A percentile compares a stretch with the other conserved stretches of the same genome.
Evolutionary conservation across 30 jellyfish, hydroid and myxozoan genomes (phyloP).

Genomic region (Hydractinia symbiolongicarpus): DNA sequence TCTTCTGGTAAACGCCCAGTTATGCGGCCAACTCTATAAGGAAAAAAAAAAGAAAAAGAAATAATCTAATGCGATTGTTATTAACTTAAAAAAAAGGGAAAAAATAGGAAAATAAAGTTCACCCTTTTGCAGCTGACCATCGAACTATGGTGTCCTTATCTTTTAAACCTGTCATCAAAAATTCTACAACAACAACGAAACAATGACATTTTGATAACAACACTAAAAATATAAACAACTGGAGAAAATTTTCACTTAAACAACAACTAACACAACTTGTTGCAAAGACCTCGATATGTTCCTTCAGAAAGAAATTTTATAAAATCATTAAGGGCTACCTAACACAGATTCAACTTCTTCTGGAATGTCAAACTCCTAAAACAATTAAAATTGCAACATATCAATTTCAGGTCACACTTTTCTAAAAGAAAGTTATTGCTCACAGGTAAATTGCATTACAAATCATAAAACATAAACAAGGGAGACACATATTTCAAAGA

Average conservation of each 20-base stretch:
- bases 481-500: too few relatives aligned
- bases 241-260: not conserved
- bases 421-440: too few relatives aligned
- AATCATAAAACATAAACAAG: too few relatives aligned
- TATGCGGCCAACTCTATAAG: slow-evolving; percentile 70
- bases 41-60: not conserved
- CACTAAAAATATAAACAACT: not conserved
- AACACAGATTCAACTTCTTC: slow-evolving; percentile 47
- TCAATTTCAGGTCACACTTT: too few relatives aligned
- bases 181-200: slow-evolving; percentile 39
- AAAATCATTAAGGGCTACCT: slow-evolving; percentile 12
- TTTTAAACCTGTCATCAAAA: slow-evolving; percentile 50
- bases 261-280: not conserved
- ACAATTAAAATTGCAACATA: not conserved
- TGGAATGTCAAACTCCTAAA: slow-evolving; percentile 50
- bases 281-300: not conserved
- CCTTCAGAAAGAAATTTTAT: too few relatives aligned
- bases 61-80: not conserved
- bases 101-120: not conserved
- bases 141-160: slow-evolving; percentile 82
- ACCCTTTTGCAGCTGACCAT: slow-evolving; percentile 99
- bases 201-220: not conserved
- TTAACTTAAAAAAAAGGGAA: not conserved
- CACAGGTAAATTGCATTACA: too few relatives aligned
- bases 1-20: slow-evolving; percentile 81